Evolutionary conservation across 2,113 vertebrate genomes (phyloP).

Genomic region (Canis aureus): DNA sequence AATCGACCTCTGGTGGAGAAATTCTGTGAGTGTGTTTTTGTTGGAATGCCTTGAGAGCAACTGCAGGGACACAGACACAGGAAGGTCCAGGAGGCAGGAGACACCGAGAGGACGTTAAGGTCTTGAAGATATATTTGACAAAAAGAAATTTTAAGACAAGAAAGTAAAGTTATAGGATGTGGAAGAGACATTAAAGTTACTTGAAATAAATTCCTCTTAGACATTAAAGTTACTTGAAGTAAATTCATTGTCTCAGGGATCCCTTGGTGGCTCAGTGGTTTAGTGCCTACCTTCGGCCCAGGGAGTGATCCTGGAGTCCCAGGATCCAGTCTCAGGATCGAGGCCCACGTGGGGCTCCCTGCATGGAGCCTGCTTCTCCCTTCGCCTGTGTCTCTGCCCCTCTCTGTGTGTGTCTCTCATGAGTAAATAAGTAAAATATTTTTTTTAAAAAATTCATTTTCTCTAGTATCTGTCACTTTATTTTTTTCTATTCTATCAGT

Average conservation of each 20-base stretch:
- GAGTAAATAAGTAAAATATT: too few relatives aligned
- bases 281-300: too few relatives aligned
- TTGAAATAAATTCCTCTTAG: not conserved
- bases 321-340: too few relatives aligned
- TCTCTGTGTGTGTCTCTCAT: too few relatives aligned
- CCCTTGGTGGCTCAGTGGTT: too few relatives aligned
- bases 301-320: too few relatives aligned
- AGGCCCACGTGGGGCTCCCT: too few relatives aligned
- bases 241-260: not conserved
- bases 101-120: not conserved
- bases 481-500: not conserved
- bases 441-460: not conserved
- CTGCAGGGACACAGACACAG: not conserved
- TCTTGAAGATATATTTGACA: not conserved
- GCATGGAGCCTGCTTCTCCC: too few relatives aligned
- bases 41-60: not conserved
- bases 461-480: not conserved
- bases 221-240: not conserved
- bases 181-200: not conserved
- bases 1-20: not conserved
- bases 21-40: not conserved
- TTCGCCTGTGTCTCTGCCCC: too few relatives aligned
- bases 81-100: not conserved
- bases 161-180: not conserved
- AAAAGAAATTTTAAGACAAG: slow-evolving; percentile 19